Conservation (phyloP, 2,888 invertebrate genomes). For the Nomada fabriciana region DNA sequence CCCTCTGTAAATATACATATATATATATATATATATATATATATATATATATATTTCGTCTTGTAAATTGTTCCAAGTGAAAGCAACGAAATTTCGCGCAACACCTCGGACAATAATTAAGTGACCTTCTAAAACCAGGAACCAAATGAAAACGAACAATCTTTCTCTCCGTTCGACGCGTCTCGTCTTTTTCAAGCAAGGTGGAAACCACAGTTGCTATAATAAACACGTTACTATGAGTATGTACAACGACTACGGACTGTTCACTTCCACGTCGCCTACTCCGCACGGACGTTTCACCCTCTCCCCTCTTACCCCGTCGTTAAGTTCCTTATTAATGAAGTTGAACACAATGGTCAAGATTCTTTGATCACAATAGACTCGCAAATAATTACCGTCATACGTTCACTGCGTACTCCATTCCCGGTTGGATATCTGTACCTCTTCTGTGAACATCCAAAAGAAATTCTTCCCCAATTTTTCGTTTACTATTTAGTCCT, state of each 20-base stretch:
- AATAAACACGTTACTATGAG: conserved; percentile 63
- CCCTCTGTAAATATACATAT: neutral
- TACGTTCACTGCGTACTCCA: conserved; percentile 6
- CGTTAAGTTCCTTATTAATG: conserved; percentile 72
- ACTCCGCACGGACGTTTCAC: conserved; percentile 46
- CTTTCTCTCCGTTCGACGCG: conserved; percentile 31
- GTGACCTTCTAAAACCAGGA: neutral
- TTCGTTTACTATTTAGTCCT: neutral
- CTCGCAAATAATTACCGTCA: conserved; percentile 68
- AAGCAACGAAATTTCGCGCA: neutral
- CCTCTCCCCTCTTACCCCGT: conserved; percentile 45
- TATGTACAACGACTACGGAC: conserved; percentile 68
- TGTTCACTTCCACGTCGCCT: conserved; percentile 45
- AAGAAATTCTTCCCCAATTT: neutral
- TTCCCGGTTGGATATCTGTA: neutral
- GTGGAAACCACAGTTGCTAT: conserved; percentile 54
- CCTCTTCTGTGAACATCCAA: neutral
- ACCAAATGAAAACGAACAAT: neutral
- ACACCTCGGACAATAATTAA: neutral
- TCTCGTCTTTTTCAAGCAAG: conserved; percentile 29
- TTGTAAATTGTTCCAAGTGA: neutral
- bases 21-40: neutral
- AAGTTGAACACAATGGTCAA: conserved; percentile 81
- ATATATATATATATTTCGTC: no score
- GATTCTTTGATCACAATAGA: conserved; percentile 77